Base-by-base conservation (phyloP, 2,113 vertebrate genomes). In the Phaethon lepturus region DNA sequence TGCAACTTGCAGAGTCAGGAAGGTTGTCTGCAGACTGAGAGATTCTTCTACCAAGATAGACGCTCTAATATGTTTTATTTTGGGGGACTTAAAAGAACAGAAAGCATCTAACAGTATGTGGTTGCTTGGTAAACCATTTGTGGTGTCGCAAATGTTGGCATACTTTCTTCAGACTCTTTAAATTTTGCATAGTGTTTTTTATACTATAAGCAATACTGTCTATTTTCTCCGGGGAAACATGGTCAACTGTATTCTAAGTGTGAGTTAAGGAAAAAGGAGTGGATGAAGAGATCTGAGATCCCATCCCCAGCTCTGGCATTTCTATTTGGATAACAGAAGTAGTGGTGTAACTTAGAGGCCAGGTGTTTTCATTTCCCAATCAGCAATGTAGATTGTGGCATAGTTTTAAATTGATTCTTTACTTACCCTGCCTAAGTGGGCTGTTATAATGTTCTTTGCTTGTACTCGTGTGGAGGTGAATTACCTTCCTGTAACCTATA, bases 11-110 rank as follows among this genome's bases (percentile, higher is more conserved):
- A 79, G 79, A 86, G 91, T 47, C 80, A 38, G 55, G 63, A 69
- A 71, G 63, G 20, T 42, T 76, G 62, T 80, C 59, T 84, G 90
- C 80, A 93, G 55, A 3, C 80, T 35, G 73, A 52, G 67, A 82
- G 56, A 25, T 78, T 33, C 17, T 60, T 75, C 59, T 93, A 9
- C 66, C n/a, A 75, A 49, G 38, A 28, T 74, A 49, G 66, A 29
- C 0, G 0, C 26, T 81, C 71, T 31, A 58, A 53, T n/a, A 17
- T 0, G 0, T 88, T 91, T 80, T 25, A 42, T 83, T 86, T 80
- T 56, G 49, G 33, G 33, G 29, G 28, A 19, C 18, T 45, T 74
- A 35, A 29, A 45, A 53, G 49, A 74, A 42, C 38, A 71, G 59
- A 69, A 67, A 59, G 24, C 47, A 15, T 71, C 67, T 38, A 47